phyloP scores from a whole-genome alignment of 2,113 vertebrate genomes.

The Pavo muticus region DNA sequence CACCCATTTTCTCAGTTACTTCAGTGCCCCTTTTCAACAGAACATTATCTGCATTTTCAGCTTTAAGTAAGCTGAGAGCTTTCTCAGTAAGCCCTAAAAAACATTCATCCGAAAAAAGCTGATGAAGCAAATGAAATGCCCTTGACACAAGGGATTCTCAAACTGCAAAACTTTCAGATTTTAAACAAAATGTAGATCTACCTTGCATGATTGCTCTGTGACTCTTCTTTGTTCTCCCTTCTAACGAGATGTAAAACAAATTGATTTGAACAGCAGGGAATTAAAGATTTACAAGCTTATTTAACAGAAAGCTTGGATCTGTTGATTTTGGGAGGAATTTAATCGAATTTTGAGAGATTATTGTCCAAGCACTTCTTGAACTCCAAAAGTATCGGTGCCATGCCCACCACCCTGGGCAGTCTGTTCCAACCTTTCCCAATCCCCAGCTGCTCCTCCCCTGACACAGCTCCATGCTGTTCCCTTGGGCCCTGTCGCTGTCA shows the following conservation, averaged over 20 bases:
- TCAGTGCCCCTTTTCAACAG: not conserved
- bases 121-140: not conserved
- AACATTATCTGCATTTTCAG: not conserved
- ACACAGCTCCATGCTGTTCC: not conserved
- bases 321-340: too few relatives aligned
- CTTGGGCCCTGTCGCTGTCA: not conserved
- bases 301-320: too few relatives aligned
- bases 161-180: not conserved
- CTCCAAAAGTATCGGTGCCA: not conserved
- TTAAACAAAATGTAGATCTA: not conserved
- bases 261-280: too few relatives aligned
- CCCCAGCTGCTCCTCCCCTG: not conserved
- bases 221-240: not conserved
- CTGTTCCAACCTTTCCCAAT: not conserved
- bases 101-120: not conserved
- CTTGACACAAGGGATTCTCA: not conserved
- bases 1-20: not conserved
- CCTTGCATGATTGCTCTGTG: not conserved
- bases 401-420: not conserved
- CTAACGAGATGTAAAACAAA: not conserved
- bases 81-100: not conserved
- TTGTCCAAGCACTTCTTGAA: not conserved
- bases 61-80: not conserved
- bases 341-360: not conserved
- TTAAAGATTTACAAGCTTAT: too few relatives aligned